Evolutionary conservation across 2,113 vertebrate species (phyloP).

Genomic region (Mobula birostris): DNA sequence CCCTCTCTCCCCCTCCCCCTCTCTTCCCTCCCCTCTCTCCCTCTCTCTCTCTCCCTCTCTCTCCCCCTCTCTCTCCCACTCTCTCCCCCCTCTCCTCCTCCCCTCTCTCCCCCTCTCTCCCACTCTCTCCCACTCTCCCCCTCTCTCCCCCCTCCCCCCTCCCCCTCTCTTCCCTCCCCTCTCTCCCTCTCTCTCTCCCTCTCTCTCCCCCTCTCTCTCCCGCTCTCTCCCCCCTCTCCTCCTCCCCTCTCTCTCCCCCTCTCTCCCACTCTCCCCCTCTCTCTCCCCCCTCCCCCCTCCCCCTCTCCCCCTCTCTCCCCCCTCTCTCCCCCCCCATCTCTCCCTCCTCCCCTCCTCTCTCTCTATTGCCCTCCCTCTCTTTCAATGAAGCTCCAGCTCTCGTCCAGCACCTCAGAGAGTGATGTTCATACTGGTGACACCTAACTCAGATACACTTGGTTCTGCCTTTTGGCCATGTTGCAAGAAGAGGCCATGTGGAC

Average conservation of each 20-base stretch:
- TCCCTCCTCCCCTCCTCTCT: conserved; percentile 12
- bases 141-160: conserved; percentile 37
- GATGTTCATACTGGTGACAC: neutral
- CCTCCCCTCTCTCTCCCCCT: neutral
- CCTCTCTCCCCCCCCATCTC: conserved; percentile 46
- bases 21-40: conserved; percentile 48
- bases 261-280: conserved; percentile 41
- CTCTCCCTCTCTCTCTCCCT: conserved; percentile 41
- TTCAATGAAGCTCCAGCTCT: no score
- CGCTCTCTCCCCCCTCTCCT: neutral
- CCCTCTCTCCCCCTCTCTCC: conserved; percentile 41
- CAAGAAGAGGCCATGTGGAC: no score
- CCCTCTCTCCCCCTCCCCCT: conserved; percentile 39
- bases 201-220: conserved; percentile 40
- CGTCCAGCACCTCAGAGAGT: no score
- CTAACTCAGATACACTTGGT: no score
- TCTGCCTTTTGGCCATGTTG: no score
- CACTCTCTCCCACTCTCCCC: conserved; percentile 41
- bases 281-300: conserved; percentile 40
- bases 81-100: conserved; percentile 42
- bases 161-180: conserved; percentile 43
- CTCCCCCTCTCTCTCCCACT: no score
- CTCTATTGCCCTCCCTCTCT: no score
- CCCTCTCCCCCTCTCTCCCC: conserved; percentile 45
- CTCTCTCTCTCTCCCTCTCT: neutral